Evolutionary conservation across 1,140 invertebrate genomes (phyloP).

Genomic region (Caerostris extrusa): DNA sequence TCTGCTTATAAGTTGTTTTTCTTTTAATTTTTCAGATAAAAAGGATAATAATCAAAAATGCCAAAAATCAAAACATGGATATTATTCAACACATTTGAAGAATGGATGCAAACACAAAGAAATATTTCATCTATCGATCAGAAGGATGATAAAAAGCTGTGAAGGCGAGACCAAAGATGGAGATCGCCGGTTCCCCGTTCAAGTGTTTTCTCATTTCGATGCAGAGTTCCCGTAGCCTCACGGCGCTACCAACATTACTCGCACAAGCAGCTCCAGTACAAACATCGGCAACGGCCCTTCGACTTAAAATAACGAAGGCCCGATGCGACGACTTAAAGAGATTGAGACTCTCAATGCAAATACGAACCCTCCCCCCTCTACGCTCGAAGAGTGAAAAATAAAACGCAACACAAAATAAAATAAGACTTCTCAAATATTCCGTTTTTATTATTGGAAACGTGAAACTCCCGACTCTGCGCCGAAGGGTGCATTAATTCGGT

Average conservation of each 20-base stretch:
- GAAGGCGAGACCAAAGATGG: slow-evolving; percentile 44
- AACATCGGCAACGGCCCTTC: slow-evolving; percentile 48
- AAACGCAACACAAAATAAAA: slow-evolving; percentile 53
- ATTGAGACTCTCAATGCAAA: slow-evolving; percentile 75
- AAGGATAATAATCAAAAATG: not conserved
- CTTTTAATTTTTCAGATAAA: not conserved
- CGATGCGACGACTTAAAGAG: slow-evolving; percentile 73
- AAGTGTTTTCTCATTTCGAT: slow-evolving; percentile 52
- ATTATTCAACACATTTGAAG: not conserved
- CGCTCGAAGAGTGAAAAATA: slow-evolving; percentile 6
- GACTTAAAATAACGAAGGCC: slow-evolving; percentile 73
- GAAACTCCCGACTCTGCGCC: not conserved
- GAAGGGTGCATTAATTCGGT: slow-evolving; percentile 68
- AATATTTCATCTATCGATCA: not conserved
- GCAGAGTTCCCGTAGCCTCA: slow-evolving; percentile 59
- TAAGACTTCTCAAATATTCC: slow-evolving; percentile 74
- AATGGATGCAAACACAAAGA: not conserved
- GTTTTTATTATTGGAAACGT: slow-evolving; percentile 77
- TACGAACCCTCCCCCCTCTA: slow-evolving; percentile 14
- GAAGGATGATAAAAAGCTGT: not conserved
- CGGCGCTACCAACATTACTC: slow-evolving; percentile 59
- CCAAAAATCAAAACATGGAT: not conserved
- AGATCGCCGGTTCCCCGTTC: not conserved
- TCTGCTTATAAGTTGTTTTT: not conserved
- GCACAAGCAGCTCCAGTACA: slow-evolving; percentile 49